phyloP scores from a whole-genome alignment of 2,888 invertebrate species.

The Aspidiotus destructor region DNA sequence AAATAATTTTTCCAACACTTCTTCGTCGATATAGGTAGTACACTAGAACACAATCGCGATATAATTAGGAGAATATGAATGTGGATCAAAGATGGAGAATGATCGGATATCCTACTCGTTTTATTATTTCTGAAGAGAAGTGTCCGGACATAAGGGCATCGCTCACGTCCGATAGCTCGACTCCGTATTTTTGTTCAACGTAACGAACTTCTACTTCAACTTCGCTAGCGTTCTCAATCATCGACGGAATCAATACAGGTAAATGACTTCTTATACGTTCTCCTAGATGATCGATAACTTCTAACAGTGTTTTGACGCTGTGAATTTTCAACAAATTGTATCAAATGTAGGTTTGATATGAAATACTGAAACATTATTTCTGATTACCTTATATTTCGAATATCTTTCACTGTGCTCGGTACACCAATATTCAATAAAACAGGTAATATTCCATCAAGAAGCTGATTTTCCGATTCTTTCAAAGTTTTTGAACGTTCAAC shows the following conservation, averaged over 20 bases:
- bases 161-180: conserved; percentile 6
- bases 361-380: not conserved
- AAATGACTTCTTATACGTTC: conserved; percentile 11
- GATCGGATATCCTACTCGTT: conserved; percentile 3
- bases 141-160: conserved; percentile 15
- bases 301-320: conserved; percentile 16
- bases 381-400: conserved; percentile 40
- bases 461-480: conserved; percentile 41
- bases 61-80: not conserved
- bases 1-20: conserved; percentile 65
- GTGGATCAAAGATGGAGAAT: too few relatives aligned
- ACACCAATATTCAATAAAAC: conserved; percentile 71
- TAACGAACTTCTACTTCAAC: conserved; percentile 9
- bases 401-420: conserved; percentile 64
- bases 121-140: conserved; percentile 15
- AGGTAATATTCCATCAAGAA: conserved; percentile 63
- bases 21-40: conserved; percentile 50
- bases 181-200: not conserved
- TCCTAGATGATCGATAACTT: conserved; percentile 23
- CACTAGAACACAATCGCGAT: not conserved
- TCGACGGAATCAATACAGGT: conserved; percentile 15
- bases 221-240: conserved; percentile 22
- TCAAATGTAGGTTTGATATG: not conserved
- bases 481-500: conserved; percentile 7
- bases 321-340: not conserved